Evolutionary conservation across 2,888 invertebrate genomes (phyloP).

Genomic region (Drosophila infuscata): DNA sequence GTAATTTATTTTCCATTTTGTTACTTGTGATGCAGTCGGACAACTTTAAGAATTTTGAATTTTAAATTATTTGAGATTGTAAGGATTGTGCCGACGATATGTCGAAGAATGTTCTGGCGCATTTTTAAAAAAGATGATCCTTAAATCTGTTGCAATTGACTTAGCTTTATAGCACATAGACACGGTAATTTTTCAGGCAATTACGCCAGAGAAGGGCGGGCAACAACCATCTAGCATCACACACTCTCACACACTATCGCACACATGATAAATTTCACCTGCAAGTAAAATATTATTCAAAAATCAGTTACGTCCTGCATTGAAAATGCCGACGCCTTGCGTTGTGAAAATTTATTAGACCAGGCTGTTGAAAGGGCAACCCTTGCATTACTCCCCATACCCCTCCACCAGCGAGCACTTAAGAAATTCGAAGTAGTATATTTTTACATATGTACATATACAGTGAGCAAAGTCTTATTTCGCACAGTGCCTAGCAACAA

Average conservation of each 20-base stretch:
- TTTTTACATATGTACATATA: neutral
- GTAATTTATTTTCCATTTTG: too few species aligned
- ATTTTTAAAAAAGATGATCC: neutral
- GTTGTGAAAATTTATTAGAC: slow-evolving; percentile 59
- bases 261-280: slow-evolving; percentile 71
- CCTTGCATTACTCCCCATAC: slow-evolving; percentile 31
- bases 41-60: neutral
- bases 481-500: too few species aligned
- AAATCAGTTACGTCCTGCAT: slow-evolving; percentile 68
- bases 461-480: too few species aligned
- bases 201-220: slow-evolving; percentile 49
- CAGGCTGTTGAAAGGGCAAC: slow-evolving; percentile 46
- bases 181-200: slow-evolving; percentile 78
- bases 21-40: too few species aligned
- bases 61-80: neutral
- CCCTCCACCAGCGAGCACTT: slow-evolving; percentile 38
- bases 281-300: slow-evolving; percentile 80
- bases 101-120: neutral
- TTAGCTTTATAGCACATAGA: slow-evolving; percentile 56
- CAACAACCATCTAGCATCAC: slow-evolving; percentile 18
- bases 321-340: slow-evolving; percentile 34
- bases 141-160: neutral
- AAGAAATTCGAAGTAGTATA: slow-evolving; percentile 40
- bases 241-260: slow-evolving; percentile 16
- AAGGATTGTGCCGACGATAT: neutral